These are phyloP conservation scores for Boloria euphrosyne DNA, from an alignment of 2,888 invertebrate species.

Conservation along the genomic window DNA sequence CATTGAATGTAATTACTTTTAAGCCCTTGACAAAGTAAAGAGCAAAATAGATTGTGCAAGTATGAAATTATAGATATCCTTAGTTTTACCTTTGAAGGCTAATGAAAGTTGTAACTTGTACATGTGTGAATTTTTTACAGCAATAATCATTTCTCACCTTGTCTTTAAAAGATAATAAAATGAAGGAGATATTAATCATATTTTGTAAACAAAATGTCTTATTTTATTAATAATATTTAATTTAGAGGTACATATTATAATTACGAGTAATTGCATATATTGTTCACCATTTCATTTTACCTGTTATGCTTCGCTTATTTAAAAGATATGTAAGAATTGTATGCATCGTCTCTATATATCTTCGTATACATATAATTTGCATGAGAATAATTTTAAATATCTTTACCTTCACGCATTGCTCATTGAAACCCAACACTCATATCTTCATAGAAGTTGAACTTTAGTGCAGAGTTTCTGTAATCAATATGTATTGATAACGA, in stretches of 20 bases:
- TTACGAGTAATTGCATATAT: too few species aligned
- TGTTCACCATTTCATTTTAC: too few species aligned
- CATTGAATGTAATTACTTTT: background rate
- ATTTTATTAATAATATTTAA: too few species aligned
- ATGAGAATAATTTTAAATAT: background rate
- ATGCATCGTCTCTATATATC: too few species aligned
- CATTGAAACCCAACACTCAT: constrained; percentile 30
- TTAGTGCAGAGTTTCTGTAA: constrained; percentile 34
- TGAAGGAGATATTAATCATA: too few species aligned
- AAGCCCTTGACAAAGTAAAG: background rate
- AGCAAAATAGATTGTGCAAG: background rate
- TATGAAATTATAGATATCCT: constrained; percentile 1
- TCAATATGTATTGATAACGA: constrained; percentile 29
- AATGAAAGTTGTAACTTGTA: background rate
- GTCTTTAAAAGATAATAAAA: too few species aligned
- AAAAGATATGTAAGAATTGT: too few species aligned
- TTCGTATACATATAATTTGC: background rate
- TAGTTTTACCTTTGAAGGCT: background rate
- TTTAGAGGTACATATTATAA: too few species aligned
- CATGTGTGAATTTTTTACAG: too few species aligned
- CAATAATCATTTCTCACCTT: too few species aligned
- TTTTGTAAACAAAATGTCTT: too few species aligned
- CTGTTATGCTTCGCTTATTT: too few species aligned
- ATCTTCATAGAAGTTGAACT: constrained; percentile 24
- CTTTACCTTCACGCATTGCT: constrained; percentile 23